Percentiles rank a stretch among this genome's conserved stretches.
phyloP scores from a whole-genome alignment of 1,140 invertebrate species.

The Gryllus bimaculatus region DNA sequence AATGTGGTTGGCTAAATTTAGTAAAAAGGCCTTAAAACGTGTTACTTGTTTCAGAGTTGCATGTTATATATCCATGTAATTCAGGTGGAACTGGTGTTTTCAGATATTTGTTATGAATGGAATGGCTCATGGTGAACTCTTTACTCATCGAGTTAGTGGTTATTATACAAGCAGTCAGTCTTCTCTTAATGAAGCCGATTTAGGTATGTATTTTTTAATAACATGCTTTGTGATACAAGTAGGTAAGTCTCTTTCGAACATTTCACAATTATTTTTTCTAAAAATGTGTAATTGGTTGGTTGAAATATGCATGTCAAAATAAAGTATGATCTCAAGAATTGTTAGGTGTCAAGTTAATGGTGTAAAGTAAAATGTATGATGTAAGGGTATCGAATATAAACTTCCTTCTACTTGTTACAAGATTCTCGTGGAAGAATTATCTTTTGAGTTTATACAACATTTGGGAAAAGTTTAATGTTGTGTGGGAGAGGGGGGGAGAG shows the following conservation, averaged over 20 bases:
- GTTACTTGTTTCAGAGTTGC: too few relatives aligned
- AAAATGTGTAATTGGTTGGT: conserved; percentile 2
- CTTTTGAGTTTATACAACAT: too few relatives aligned
- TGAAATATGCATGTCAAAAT: background rate
- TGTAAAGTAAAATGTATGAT: too few relatives aligned
- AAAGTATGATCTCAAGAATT: background rate
- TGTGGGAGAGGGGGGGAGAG: too few relatives aligned
- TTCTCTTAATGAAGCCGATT: conserved; percentile 40
- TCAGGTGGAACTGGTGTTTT: conserved; percentile 24
- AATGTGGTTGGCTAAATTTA: too few relatives aligned
- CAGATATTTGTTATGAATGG: conserved; percentile 58
- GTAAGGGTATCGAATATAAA: too few relatives aligned
- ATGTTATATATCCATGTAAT: too few relatives aligned
- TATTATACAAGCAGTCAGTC: conserved; percentile 75
- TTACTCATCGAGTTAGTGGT: conserved; percentile 71
- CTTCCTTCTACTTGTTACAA: too few relatives aligned
- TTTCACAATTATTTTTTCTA: background rate
- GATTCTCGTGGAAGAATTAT: too few relatives aligned
- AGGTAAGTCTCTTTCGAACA: background rate
- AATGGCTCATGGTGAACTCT: conserved; percentile 60
- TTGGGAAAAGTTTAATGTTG: too few relatives aligned
- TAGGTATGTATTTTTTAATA: conserved; percentile 19
- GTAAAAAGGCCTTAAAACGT: too few relatives aligned
- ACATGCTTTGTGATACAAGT: conserved; percentile 10
- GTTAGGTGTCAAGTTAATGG: too few relatives aligned